Percentiles rank a stretch among this genome's conserved stretches.
Evolutionary conservation across 2,888 invertebrate species (phyloP).

Genomic region (Cephus pygmeus): DNA sequence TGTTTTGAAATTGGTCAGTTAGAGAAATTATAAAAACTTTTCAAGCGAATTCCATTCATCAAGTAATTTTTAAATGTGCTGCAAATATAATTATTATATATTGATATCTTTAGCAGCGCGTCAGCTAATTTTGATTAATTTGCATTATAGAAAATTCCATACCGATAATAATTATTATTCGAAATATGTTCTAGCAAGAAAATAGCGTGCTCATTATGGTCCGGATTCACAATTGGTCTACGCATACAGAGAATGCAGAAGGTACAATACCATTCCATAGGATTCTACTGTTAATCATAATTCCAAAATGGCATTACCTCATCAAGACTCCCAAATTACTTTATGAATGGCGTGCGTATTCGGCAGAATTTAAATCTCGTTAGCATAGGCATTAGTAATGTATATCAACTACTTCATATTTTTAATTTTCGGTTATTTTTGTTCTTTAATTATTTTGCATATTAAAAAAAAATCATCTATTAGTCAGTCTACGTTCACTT

Average conservation of each 20-base stretch:
- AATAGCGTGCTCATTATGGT: not conserved
- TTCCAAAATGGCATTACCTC: slow-evolving; percentile 44
- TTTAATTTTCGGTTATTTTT: not conserved
- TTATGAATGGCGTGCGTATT: slow-evolving; percentile 56
- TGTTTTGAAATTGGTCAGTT: slow-evolving; percentile 13
- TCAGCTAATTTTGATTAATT: not conserved
- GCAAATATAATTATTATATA: not conserved
- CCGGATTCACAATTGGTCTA: not conserved
- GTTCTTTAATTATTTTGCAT: not conserved
- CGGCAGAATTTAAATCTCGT: slow-evolving; percentile 64
- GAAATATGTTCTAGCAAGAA: not conserved
- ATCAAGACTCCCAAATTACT: slow-evolving; percentile 66
- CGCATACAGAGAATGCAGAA: not conserved
- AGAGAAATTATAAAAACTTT: not conserved
- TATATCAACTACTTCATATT: not conserved
- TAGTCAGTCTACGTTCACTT: not conserved
- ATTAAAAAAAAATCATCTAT: slow-evolving; percentile 6
- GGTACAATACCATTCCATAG: not conserved
- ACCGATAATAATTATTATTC: too few relatives aligned
- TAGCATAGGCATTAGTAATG: slow-evolving; percentile 43
- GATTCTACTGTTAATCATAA: not conserved
- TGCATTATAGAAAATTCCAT: not conserved
- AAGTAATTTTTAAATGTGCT: not conserved
- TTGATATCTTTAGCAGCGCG: not conserved
- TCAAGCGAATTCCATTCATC: slow-evolving; percentile 12